Conservation (phyloP, 1,140 invertebrate species). For the Arion vulgaris region DNA sequence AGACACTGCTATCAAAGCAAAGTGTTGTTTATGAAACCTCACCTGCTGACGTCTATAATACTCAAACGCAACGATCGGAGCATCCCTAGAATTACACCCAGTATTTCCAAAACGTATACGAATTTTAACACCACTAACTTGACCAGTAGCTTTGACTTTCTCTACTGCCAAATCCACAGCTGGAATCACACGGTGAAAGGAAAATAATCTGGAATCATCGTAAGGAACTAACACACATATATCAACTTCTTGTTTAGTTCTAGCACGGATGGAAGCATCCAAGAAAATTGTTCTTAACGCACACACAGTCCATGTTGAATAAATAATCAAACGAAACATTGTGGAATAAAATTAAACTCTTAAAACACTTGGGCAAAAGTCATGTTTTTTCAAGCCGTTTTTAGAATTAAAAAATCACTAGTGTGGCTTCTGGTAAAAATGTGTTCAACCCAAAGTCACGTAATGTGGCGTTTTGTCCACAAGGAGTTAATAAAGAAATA, state of each 20-base stretch:
- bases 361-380: too few relatives aligned
- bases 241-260: not conserved
- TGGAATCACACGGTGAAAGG: conserved; percentile 45
- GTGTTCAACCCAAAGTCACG: too few relatives aligned
- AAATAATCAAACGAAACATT: too few relatives aligned
- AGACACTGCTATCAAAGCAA: too few relatives aligned
- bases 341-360: too few relatives aligned
- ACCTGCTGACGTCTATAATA: conserved; percentile 54
- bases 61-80: conserved; percentile 66
- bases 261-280: not conserved
- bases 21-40: not conserved
- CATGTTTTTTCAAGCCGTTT: too few relatives aligned
- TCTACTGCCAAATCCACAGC: conserved; percentile 54
- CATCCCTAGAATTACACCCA: conserved; percentile 66
- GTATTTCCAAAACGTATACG: conserved; percentile 61
- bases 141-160: conserved; percentile 26
- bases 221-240: conserved; percentile 25
- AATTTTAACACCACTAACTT: conserved; percentile 43
- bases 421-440: too few relatives aligned
- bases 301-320: too few relatives aligned
- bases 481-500: too few relatives aligned
- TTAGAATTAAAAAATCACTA: too few relatives aligned
- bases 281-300: too few relatives aligned
- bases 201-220: conserved; percentile 46
- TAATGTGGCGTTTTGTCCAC: too few relatives aligned